Conservation (phyloP, 2,113 vertebrate genomes). For the Dolichotis patagonum region DNA sequence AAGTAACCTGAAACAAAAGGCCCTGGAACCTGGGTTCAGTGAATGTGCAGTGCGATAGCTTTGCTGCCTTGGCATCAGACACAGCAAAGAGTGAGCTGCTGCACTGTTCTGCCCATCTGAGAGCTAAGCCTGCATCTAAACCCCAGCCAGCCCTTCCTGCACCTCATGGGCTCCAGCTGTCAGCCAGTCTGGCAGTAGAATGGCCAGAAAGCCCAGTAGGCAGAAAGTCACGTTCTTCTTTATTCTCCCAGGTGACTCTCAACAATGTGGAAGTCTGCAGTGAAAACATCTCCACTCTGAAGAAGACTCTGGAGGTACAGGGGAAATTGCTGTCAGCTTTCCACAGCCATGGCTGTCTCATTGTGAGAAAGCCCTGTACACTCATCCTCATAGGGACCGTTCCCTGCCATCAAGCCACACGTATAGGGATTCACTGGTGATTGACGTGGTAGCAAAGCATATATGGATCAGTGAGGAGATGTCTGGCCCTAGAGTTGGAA, state of each 20-base stretch:
- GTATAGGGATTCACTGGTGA: background rate
- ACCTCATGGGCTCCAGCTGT: background rate
- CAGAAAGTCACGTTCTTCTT: slow-evolving; percentile 36
- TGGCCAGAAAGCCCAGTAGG: background rate
- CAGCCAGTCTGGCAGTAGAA: background rate
- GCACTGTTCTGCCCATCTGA: background rate
- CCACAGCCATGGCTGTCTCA: background rate
- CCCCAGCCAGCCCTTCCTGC: background rate
- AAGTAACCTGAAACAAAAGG: background rate
- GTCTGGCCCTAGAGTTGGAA: background rate
- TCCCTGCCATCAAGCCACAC: background rate
- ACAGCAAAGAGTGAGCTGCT: background rate
- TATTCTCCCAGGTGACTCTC: slow-evolving; percentile 91
- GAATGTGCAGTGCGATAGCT: background rate
- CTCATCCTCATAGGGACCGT: background rate
- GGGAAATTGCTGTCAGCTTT: background rate
- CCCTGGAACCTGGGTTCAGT: background rate
- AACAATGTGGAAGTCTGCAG: slow-evolving; percentile 98
- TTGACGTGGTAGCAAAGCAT: background rate
- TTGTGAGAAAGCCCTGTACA: background rate
- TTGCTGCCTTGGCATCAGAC: background rate
- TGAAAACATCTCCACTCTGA: slow-evolving; percentile 97
- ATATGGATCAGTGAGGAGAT: background rate
- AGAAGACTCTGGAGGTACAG: slow-evolving; percentile 96
- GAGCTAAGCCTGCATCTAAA: background rate